A percentile compares a stretch with the other conserved stretches of the same genome.
Conservation (phyloP, 1,140 invertebrate genomes). For the Calycopis cecrops region DNA sequence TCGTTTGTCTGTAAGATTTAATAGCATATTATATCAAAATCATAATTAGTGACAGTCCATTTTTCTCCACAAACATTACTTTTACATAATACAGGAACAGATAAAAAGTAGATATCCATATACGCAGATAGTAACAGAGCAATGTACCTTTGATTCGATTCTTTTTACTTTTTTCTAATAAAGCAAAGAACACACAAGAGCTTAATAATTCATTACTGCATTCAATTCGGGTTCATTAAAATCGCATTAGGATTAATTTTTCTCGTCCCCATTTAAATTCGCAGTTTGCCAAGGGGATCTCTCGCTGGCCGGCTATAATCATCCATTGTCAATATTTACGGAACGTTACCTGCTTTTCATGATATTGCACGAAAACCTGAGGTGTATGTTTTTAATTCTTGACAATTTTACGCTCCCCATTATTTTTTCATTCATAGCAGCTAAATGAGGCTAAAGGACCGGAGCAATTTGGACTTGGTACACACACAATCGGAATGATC, state of each 20-base stretch:
- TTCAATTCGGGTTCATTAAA: conserved; percentile 72
- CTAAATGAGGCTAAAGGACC: too few relatives aligned
- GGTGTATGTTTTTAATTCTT: conserved; percentile 18
- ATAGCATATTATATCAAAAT: too few relatives aligned
- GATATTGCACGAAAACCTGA: conserved; percentile 34
- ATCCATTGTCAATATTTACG: conserved; percentile 69
- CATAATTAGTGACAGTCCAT: too few relatives aligned
- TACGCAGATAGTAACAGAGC: too few relatives aligned
- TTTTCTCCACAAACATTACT: too few relatives aligned
- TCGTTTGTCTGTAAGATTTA: too few relatives aligned
- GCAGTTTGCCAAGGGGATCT: conserved; percentile 67
- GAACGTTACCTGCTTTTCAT: conserved; percentile 59
- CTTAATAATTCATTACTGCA: conserved; percentile 69
- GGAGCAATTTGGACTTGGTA: too few relatives aligned
- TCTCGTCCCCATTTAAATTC: conserved; percentile 72
- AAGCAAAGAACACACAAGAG: conserved; percentile 48
- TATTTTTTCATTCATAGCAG: background rate
- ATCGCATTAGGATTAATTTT: conserved; percentile 75
- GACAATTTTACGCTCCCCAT: conserved; percentile 8
- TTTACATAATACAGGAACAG: too few relatives aligned
- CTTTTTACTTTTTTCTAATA: conserved; percentile 20
- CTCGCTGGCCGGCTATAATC: conserved; percentile 62
- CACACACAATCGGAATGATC: too few relatives aligned
- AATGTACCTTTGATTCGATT: too few relatives aligned
- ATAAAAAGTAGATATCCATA: too few relatives aligned